Evolutionary conservation across 2,113 vertebrate genomes (phyloP).

Genomic region (Trogon surrucura): DNA sequence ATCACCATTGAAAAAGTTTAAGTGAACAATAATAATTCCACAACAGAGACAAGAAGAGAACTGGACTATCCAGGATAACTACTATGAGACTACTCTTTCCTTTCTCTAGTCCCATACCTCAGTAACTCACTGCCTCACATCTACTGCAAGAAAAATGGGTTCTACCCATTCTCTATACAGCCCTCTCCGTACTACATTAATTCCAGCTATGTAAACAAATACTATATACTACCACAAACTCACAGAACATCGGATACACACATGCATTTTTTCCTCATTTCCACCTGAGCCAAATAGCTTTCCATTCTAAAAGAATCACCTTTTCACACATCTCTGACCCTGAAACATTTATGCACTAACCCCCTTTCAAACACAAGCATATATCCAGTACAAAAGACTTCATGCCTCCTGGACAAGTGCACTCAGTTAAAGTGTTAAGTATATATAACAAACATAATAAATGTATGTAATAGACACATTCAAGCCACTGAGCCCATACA

Average conservation of each 20-base stretch:
- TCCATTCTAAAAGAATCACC: accelerated
- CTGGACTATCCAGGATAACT: not conserved
- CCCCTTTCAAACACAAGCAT: not conserved
- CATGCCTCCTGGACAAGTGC: not conserved
- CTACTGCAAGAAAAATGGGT: not conserved
- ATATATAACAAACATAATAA: accelerated
- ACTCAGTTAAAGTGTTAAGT: not conserved
- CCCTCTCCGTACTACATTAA: not conserved
- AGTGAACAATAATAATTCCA: not conserved
- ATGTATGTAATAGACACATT: not conserved
- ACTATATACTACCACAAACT: not conserved
- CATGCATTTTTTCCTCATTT: not conserved
- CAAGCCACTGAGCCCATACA: not conserved
- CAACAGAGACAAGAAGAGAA: not conserved
- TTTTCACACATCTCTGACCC: not conserved
- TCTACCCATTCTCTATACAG: not conserved
- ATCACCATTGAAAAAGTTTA: not conserved
- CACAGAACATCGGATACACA: not conserved
- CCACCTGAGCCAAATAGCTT: not conserved
- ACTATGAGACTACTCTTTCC: not conserved
- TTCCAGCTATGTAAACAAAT: not conserved
- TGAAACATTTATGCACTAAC: not conserved
- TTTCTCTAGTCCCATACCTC: not conserved
- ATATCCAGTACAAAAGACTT: not conserved
- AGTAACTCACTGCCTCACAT: not conserved